Conservation (phyloP, 2,888 invertebrate species). For the Ypsolopha sequella region DNA sequence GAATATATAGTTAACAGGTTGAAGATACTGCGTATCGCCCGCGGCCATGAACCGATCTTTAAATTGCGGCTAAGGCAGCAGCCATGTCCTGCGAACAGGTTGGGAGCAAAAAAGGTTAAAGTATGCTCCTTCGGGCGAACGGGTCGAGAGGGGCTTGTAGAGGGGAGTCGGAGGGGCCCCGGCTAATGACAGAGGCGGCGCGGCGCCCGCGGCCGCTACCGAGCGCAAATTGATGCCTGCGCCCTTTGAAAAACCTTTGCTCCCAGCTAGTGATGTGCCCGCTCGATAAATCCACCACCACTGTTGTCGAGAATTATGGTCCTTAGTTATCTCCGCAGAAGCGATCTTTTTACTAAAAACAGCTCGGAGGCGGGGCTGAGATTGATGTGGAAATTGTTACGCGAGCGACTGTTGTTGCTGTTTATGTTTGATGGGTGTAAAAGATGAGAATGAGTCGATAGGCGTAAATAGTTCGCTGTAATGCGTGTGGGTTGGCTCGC, state of each 20-base stretch:
- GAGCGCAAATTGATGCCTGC: slow-evolving; percentile 68
- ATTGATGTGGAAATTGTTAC: slow-evolving; percentile 13
- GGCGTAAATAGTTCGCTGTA: neutral
- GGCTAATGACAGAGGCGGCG: slow-evolving; percentile 67
- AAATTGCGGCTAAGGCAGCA: slow-evolving; percentile 43
- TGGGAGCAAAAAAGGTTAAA: slow-evolving; percentile 70
- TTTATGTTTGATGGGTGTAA: neutral
- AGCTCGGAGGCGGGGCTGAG: slow-evolving; percentile 9
- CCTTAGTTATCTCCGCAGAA: slow-evolving; percentile 22
- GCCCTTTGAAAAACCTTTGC: slow-evolving; percentile 63
- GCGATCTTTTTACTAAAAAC: too few relatives aligned
- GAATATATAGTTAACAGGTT: slow-evolving; percentile 33
- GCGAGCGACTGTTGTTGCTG: neutral
- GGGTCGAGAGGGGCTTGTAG: slow-evolving; percentile 12
- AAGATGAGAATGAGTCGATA: neutral
- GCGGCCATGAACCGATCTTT: slow-evolving; percentile 64
- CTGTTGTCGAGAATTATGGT: slow-evolving; percentile 21
- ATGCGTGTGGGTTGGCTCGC: neutral
- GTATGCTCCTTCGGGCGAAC: slow-evolving; percentile 33
- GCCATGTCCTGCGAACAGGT: slow-evolving; percentile 60
- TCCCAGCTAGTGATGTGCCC: slow-evolving; percentile 64
- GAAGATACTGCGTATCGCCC: slow-evolving; percentile 57
- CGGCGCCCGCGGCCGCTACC: slow-evolving; percentile 67
- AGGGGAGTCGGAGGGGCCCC: slow-evolving; percentile 17
- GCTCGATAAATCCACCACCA: slow-evolving; percentile 35